Conservation (phyloP, 1,140 invertebrate species). For the Spodoptera frugiperda region DNA sequence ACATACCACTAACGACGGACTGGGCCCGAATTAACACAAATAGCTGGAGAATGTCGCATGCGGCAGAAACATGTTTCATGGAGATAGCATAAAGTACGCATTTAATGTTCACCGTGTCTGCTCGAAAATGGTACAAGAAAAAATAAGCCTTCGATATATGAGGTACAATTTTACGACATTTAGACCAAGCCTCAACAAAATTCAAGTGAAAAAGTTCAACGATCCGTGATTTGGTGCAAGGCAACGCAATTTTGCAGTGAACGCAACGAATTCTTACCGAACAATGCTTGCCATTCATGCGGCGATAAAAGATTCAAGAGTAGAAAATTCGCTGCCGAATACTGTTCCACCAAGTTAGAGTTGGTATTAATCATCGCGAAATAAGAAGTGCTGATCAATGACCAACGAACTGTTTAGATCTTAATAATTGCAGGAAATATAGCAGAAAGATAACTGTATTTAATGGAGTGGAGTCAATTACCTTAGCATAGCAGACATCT, state of each 20-base stretch:
- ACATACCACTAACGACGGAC: slow-evolving; percentile 32
- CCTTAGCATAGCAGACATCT: slow-evolving; percentile 25
- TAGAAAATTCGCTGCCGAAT: background rate
- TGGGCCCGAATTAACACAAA: slow-evolving; percentile 48
- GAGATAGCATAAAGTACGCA: background rate
- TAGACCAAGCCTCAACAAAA: background rate
- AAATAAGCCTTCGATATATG: background rate
- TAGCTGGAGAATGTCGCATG: slow-evolving; percentile 46
- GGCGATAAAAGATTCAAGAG: background rate
- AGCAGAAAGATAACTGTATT: background rate
- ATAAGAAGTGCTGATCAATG: slow-evolving; percentile 12
- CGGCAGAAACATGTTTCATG: slow-evolving; percentile 43
- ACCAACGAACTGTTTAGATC: slow-evolving; percentile 6
- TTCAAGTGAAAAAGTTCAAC: background rate
- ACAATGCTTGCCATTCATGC: background rate
- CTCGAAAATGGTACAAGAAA: background rate
- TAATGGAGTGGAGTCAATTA: slow-evolving; percentile 17
- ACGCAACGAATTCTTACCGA: background rate
- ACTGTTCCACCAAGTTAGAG: background rate
- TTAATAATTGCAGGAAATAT: slow-evolving; percentile 25
- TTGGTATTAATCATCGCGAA: background rate
- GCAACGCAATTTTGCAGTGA: slow-evolving; percentile 3
- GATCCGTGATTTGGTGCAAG: background rate
- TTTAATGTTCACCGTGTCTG: slow-evolving; percentile 7
- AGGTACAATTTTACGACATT: background rate